Base-by-base conservation (phyloP, 2,888 invertebrate species). In the Caenorhabditis sp. region DNA sequence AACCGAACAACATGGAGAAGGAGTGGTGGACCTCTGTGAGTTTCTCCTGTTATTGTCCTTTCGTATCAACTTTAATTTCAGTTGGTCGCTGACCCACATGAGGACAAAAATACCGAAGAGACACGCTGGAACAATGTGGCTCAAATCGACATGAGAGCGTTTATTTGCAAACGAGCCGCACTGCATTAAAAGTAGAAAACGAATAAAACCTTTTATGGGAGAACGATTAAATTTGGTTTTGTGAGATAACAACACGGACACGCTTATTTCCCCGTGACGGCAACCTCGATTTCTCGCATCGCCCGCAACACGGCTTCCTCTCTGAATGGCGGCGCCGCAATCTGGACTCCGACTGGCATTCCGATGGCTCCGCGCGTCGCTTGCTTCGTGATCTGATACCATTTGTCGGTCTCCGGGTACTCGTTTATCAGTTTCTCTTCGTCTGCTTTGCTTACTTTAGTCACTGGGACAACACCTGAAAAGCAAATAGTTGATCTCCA, bases 391-490 rank as follows among this genome's bases (percentile, higher is more conserved):
- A 83, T 68, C 40, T 72, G 68, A 61, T 89, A 86, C 83, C 86
- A 89, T 18, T 84, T 76, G 68, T 89, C 88, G 13, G 58, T 83
- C 18, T 78, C 78, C 15, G 88, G 88, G 56, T 89, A 89, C 18
- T 85, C 77, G 37, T 76, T 80, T n/a, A 87, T 80, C 18, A 82
- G 60, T 6, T 79, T 72, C 40, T 85, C 86, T 22, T 89, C 89
- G 26, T 89, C 88, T n/a, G 80, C 50, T 50, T 85, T 84, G n/a
- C 20, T 85, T 1, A 89, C 92, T 18, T 81, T 82, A 5, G 92
- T 92, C 15, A 92, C 88, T 13, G 90, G 91, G 9, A 92, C 90
- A 6, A 90, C 88, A 22, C 76, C 81, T 72, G 64, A 26, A 64
- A 56, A 13, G n/a, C 8, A 28, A 9, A 15, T 47, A 11, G 18